Evolutionary conservation across 2,113 vertebrate genomes (phyloP).

Genomic region (Phocoena phocoena): DNA sequence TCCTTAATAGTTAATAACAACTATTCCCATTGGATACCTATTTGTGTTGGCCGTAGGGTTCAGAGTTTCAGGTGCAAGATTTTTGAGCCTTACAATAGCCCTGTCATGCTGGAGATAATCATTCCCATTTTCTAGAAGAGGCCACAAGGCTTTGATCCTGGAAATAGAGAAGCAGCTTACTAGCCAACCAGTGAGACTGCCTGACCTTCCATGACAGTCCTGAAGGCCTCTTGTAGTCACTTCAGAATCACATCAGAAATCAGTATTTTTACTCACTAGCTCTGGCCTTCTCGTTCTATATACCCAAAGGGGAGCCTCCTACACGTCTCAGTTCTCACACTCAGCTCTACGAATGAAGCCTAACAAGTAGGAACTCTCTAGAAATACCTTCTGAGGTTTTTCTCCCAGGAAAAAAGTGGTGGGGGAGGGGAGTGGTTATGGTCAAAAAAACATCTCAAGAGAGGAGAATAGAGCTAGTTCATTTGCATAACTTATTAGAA

Average conservation of each 20-base stretch:
- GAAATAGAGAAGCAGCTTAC: not conserved
- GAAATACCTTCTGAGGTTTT: conserved; percentile 27
- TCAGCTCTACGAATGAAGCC: not conserved
- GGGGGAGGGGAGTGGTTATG: not conserved
- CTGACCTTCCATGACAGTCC: not conserved
- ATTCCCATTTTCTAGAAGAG: not conserved
- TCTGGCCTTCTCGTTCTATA: not conserved
- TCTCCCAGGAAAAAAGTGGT: not conserved
- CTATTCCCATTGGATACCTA: not conserved
- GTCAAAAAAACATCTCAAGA: conserved; percentile 28
- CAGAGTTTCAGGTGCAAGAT: not conserved
- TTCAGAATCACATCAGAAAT: not conserved
- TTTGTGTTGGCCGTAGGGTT: not conserved
- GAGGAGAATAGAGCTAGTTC: not conserved
- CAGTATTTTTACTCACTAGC: not conserved
- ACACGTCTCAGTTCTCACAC: not conserved
- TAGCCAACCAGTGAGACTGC: fast-evolving
- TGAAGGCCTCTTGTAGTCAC: not conserved
- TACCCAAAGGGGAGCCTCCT: not conserved
- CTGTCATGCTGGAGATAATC: not conserved
- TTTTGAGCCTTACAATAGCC: not conserved
- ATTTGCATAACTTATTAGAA: conserved; percentile 47
- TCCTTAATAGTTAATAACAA: not conserved
- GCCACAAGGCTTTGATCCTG: not conserved
- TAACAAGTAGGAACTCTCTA: not conserved